phyloP scores from a whole-genome alignment of 2,888 invertebrate genomes.

The Platycheirus rosarum region DNA sequence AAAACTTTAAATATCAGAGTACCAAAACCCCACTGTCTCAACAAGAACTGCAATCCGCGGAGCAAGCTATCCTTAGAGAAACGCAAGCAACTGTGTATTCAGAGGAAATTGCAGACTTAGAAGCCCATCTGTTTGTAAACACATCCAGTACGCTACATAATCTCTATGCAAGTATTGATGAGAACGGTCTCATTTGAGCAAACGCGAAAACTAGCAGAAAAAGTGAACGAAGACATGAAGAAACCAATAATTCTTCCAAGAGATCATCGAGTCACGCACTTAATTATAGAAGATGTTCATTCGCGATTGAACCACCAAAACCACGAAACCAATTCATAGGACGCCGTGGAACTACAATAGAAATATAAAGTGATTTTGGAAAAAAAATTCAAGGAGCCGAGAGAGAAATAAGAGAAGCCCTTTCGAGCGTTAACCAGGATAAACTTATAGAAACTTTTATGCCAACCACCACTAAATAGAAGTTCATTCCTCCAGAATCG shows the following conservation, averaged over 20 bases:
- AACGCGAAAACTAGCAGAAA: neutral
- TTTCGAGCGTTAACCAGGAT: neutral
- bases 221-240: neutral
- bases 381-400: neutral
- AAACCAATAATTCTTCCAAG: slow-evolving; percentile 8
- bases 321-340: too few species aligned
- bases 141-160: neutral
- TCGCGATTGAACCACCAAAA: too few species aligned
- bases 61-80: too few species aligned
- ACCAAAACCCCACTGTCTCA: neutral
- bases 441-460: neutral
- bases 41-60: too few species aligned
- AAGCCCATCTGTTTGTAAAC: neutral
- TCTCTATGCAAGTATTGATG: neutral
- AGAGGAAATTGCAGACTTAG: neutral
- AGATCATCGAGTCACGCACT: neutral
- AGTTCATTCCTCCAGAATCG: neutral
- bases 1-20: neutral
- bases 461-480: too few species aligned
- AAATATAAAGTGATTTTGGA: slow-evolving; percentile 7
- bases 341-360: slow-evolving; percentile 13
- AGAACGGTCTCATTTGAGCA: neutral
- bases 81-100: too few species aligned
- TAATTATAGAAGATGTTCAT: slow-evolving; percentile 1
- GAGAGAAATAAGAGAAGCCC: neutral